phyloP scores from a whole-genome alignment of 1,140 invertebrate species.

The Brachionus paranguensis region DNA sequence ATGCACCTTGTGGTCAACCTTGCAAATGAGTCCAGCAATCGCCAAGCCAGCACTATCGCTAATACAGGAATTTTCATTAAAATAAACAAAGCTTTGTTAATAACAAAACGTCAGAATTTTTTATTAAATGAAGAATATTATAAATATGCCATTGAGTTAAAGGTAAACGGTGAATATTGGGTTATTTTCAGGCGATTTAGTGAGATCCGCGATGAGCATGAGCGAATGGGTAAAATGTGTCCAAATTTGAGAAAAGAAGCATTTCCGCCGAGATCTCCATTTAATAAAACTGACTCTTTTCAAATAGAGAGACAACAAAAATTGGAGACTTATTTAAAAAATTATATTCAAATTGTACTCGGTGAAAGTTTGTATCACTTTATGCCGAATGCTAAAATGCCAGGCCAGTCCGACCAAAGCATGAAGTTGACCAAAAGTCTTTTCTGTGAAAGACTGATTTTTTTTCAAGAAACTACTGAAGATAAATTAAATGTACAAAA shows the following conservation, averaged over 20 bases:
- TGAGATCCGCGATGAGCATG: constrained; percentile 33
- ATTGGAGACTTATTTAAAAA: constrained; percentile 30
- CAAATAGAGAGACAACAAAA: constrained; percentile 38
- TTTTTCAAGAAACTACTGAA: constrained; percentile 34
- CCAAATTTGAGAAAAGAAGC: constrained; percentile 1
- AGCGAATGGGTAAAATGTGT: background rate
- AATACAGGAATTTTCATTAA: constrained; percentile 30
- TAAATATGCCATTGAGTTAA: constrained; percentile 29
- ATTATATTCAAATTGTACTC: constrained; percentile 24
- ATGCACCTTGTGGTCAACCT: constrained; percentile 36
- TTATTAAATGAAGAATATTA: constrained; percentile 38
- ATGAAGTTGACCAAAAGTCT: background rate
- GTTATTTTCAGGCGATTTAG: constrained; percentile 35
- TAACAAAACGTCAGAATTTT: constrained; percentile 23
- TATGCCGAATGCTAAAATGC: background rate
- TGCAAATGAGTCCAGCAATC: constrained; percentile 20
- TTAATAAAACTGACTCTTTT: constrained; percentile 36
- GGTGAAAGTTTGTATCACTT: background rate
- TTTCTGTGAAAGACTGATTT: constrained; percentile 22
- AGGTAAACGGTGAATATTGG: constrained; percentile 34
- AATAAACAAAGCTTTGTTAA: constrained; percentile 29
- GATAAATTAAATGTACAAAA: constrained; percentile 38
- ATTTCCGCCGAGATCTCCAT: constrained; percentile 30
- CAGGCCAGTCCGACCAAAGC: background rate
- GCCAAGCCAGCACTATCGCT: background rate